A percentile compares a stretch with the other conserved stretches of the same genome.
phyloP scores from a whole-genome alignment of 1,140 invertebrate species.

The Drosophila lini region DNA sequence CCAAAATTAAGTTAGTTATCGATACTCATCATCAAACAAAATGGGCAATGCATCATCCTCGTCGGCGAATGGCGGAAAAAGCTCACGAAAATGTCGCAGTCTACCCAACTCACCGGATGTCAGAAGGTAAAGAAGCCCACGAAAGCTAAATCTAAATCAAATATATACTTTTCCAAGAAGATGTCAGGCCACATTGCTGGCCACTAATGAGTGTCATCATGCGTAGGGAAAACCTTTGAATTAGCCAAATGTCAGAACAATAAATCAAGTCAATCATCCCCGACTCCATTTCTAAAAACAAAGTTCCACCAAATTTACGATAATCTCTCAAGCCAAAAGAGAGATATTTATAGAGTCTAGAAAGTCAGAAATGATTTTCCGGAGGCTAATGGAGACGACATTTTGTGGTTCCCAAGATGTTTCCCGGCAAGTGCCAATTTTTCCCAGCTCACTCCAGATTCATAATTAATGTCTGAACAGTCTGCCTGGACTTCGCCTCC shows the following conservation, averaged over 20 bases:
- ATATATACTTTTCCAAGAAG: constrained; percentile 27
- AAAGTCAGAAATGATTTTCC: constrained; percentile 32
- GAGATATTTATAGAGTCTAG: constrained; percentile 32
- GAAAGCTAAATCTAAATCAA: constrained; percentile 4
- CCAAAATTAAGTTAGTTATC: constrained; percentile 64
- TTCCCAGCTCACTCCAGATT: constrained; percentile 64
- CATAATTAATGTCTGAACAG: constrained; percentile 69
- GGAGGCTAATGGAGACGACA: constrained; percentile 77
- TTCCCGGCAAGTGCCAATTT: constrained; percentile 57
- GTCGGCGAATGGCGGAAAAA: constrained; percentile 70
- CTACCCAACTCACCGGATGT: constrained; percentile 89
- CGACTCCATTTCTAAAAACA: constrained; percentile 40
- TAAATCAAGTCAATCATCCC: constrained; percentile 65
- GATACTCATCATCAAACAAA: constrained; percentile 20
- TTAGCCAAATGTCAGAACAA: constrained; percentile 72
- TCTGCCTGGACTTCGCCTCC: constrained; percentile 15
- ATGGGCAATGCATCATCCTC: constrained; percentile 86
- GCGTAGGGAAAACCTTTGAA: constrained; percentile 45
- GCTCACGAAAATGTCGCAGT: constrained; percentile 86
- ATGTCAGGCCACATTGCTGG: constrained; percentile 33
- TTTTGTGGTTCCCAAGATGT: constrained; percentile 61
- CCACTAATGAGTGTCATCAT: constrained; percentile 74
- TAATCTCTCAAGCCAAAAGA: constrained; percentile 48
- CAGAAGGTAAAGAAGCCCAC: constrained; percentile 85
- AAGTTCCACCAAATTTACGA: constrained; percentile 72